A percentile compares a stretch with the other conserved stretches of the same genome.
Evolutionary conservation across 1,140 invertebrate genomes (phyloP).

Genomic region (Olivierus martensii): DNA sequence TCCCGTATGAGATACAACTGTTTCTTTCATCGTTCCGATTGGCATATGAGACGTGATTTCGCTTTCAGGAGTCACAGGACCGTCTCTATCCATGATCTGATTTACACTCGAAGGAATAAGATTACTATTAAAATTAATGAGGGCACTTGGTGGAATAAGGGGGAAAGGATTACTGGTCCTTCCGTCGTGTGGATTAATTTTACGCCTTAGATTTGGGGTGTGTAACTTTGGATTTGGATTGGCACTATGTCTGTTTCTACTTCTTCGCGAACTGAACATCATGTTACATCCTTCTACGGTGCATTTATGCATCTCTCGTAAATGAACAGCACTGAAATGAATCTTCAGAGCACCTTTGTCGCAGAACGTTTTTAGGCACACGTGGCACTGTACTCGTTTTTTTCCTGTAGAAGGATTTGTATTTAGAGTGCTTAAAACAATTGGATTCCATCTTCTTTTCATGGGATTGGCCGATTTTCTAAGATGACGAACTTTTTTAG

Average conservation of each 20-base stretch:
- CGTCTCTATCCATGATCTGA: too few species aligned
- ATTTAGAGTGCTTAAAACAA: constrained; percentile 73
- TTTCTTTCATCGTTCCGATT: not conserved
- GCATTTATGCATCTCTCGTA: constrained; percentile 98
- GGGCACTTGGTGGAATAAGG: constrained; percentile 38
- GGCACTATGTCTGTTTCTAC: constrained; percentile 89
- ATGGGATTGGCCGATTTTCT: constrained; percentile 69
- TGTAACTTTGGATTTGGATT: constrained; percentile 98
- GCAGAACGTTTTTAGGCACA: constrained; percentile 97
- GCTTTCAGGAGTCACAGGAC: not conserved
- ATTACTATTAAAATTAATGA: constrained; percentile 5
- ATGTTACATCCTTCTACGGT: constrained; percentile 97
- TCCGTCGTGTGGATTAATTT: constrained; percentile 86
- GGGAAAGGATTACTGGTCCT: constrained; percentile 71
- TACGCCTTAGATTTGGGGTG: constrained; percentile 77
- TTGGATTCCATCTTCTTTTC: constrained; percentile 84
- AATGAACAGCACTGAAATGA: constrained; percentile 96
- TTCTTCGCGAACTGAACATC: constrained; percentile 96
- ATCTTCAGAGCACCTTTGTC: constrained; percentile 99
- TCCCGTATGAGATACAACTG: too few species aligned
- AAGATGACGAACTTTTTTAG: constrained; percentile 36
- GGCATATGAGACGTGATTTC: not conserved
- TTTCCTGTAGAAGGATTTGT: constrained; percentile 85
- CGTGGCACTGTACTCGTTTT: constrained; percentile 94
- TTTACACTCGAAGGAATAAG: not conserved